Evolutionary conservation across 1,140 invertebrate genomes (phyloP), one percentile per base, ranked within the genome.

Genomic region (Brevipalpus yothersi): DNA sequence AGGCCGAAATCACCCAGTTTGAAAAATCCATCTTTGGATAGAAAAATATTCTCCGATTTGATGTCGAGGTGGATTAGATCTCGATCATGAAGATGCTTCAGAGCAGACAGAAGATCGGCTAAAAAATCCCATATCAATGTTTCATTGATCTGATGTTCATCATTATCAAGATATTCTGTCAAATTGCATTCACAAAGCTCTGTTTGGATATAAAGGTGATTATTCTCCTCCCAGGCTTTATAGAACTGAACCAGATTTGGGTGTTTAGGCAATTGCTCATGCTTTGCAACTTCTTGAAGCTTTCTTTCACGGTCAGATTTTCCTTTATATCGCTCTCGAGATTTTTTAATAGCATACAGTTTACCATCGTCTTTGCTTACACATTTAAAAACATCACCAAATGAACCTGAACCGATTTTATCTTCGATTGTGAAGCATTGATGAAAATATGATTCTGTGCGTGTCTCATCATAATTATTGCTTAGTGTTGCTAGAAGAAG

Each of bases 1-100:
- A 84, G 69, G 13, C 82, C 82, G 72, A 84, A 83, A 69, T 84
- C 82, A 41, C 79, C 80, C 31, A 84, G 69, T 68, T 84, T 84
- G 66, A 78, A 83, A 1, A 74, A 61, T 61, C 72, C 61, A 59
- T 65, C 47, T 73, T 75, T 63, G 45, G 77, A 74, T 43, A 77
- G 71, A 62, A 83, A 76, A 54, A 84, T 82, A 70, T 84, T 84
- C 31, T 81, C 82, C 58, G 82, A 77, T 71, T 84, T 84, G 31
- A 84, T 81, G 67, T 84, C 82, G 68, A 83, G 73, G 68, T 84
- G 82, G 45, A 83, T 74, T 42, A 82, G 69, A 68, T 80, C 74
- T 51, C 77, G 71, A 59, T 77, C 75, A 69, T 83, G 81, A 13
- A 83, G 70, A 65, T 80, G 79, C 66, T 80, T 76, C 0, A 82